Conservation (phyloP, 2,797 vertebrate species). For the Streptopelia turtur region DNA sequence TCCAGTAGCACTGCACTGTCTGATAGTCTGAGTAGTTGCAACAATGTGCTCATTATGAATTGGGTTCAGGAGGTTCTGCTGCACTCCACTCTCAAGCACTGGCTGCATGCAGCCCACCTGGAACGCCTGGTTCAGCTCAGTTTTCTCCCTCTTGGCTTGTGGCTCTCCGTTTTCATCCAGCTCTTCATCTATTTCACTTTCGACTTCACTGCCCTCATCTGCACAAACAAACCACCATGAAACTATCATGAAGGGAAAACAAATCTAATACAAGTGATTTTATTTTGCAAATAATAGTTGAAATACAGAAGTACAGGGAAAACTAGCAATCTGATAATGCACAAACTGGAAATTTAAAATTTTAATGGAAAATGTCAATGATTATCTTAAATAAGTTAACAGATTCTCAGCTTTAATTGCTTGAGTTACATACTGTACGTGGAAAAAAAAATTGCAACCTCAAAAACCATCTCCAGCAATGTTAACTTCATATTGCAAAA, state of each 20-base stretch:
- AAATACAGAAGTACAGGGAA: background rate
- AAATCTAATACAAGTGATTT: background rate
- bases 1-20: conserved; percentile 94
- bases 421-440: background rate
- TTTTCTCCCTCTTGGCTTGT: conserved; percentile 84
- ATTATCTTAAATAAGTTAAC: background rate
- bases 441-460: background rate
- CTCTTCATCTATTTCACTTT: conserved; percentile 86
- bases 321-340: background rate
- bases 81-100: conserved; percentile 83
- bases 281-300: background rate
- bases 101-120: conserved; percentile 83
- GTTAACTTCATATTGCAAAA: background rate
- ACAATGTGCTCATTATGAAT: conserved; percentile 92
- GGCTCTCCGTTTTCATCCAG: conserved; percentile 84
- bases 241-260: conserved; percentile 5
- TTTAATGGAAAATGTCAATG: background rate
- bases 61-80: conserved; percentile 90
- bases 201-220: conserved; percentile 86
- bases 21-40: conserved; percentile 90
- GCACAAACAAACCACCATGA: conserved; percentile 73
- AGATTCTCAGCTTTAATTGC: background rate
- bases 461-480: background rate
- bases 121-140: conserved; percentile 80
- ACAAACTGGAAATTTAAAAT: background rate